Evolutionary conservation across 2,888 invertebrate species (phyloP).

Genomic region (Netelia melanura): DNA sequence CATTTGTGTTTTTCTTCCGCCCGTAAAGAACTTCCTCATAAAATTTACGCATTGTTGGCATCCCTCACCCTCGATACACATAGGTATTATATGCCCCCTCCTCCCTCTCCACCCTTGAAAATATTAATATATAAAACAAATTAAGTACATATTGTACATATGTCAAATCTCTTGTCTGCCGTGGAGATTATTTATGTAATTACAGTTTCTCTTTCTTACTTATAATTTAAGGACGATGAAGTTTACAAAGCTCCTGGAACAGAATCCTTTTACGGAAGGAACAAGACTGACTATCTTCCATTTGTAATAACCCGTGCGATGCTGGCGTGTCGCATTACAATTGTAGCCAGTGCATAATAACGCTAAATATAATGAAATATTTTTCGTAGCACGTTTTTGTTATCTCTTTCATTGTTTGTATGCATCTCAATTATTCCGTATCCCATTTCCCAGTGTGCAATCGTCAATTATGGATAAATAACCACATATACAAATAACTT

Average conservation of each 20-base stretch:
- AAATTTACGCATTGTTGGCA: slow-evolving; percentile 52
- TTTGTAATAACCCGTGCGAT: slow-evolving; percentile 70
- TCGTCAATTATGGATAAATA: slow-evolving; percentile 24
- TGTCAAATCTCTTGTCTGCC: slow-evolving; percentile 44
- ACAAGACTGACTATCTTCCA: slow-evolving; percentile 71
- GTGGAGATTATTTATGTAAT: slow-evolving; percentile 56
- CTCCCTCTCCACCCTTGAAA: neutral
- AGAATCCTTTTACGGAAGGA: slow-evolving; percentile 70
- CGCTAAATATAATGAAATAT: slow-evolving; percentile 71
- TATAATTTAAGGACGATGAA: slow-evolving; percentile 52
- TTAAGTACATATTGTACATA: slow-evolving; percentile 60
- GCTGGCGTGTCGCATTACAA: slow-evolving; percentile 70
- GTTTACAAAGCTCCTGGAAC: slow-evolving; percentile 57
- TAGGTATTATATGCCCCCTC: slow-evolving; percentile 9
- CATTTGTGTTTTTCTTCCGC: slow-evolving; percentile 49
- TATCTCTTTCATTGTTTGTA: neutral
- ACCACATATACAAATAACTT: slow-evolving; percentile 63
- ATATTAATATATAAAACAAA: slow-evolving; percentile 66
- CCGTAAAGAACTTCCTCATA: slow-evolving; percentile 33
- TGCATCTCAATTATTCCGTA: neutral
- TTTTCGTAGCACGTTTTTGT: slow-evolving; percentile 63
- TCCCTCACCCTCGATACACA: slow-evolving; percentile 24
- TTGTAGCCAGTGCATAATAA: slow-evolving; percentile 69
- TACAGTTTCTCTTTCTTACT: slow-evolving; percentile 38
- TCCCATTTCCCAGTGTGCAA: neutral